Evolutionary conservation across 2,113 vertebrate genomes (phyloP).

Genomic region (Irena cyanogastra): DNA sequence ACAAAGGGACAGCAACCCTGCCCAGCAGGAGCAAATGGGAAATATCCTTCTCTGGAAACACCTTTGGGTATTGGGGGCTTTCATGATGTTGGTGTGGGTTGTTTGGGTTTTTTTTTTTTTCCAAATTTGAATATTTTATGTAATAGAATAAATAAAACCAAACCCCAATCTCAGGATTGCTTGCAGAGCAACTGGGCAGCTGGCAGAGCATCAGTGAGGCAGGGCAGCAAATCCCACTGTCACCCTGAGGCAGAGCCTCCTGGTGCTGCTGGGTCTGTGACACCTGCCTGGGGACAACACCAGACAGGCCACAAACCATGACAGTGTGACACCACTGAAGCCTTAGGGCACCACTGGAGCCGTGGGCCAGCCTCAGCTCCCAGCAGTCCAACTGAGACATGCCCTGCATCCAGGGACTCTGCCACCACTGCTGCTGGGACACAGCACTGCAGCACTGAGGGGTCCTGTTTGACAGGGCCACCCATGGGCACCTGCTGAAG

Average conservation of each 20-base stretch:
- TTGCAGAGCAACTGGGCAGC: background rate
- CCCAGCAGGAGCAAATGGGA: background rate
- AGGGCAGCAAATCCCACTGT: background rate
- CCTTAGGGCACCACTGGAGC: background rate
- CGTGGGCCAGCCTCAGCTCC: background rate
- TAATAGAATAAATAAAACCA: background rate
- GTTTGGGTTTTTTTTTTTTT: background rate
- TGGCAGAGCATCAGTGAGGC: background rate
- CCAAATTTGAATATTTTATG: background rate
- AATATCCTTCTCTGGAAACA: background rate
- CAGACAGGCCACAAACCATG: background rate
- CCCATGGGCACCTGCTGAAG: background rate
- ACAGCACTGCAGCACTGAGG: background rate
- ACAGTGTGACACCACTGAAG: background rate
- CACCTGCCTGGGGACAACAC: background rate
- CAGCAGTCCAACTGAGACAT: background rate
- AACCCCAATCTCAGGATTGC: background rate
- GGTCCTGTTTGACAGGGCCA: background rate
- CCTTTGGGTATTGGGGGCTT: background rate
- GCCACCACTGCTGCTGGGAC: background rate
- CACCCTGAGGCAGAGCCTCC: background rate
- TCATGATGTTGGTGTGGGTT: background rate
- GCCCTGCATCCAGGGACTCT: background rate
- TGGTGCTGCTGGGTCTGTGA: background rate
- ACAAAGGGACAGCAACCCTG: background rate